These are phyloP conservation scores for Scomber scombrus DNA, from an alignment of 2,113 vertebrate genomes.

Conservation along the genomic window DNA sequence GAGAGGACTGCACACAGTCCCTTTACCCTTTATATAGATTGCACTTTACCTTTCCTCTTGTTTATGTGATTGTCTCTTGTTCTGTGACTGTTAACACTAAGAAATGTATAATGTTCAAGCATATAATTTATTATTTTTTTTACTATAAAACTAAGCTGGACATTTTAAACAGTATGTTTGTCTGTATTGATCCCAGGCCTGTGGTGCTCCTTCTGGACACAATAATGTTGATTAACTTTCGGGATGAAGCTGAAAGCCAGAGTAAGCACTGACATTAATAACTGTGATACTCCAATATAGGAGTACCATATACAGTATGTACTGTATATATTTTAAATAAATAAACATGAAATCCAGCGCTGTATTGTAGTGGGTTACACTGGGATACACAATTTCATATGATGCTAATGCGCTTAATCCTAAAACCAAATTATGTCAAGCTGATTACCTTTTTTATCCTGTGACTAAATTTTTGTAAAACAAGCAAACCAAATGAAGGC, in stretches of 20 bases:
- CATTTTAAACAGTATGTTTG: conserved; percentile 24
- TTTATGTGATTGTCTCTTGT: conserved; percentile 48
- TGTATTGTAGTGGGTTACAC: conserved; percentile 24
- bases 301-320: background rate
- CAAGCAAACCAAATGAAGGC: conserved; percentile 24
- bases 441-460: background rate
- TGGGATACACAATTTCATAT: conserved; percentile 36
- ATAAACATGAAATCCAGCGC: conserved; percentile 19
- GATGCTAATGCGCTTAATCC: conserved; percentile 1
- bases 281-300: conserved; percentile 40
- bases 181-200: conserved; percentile 20
- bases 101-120: conserved; percentile 3
- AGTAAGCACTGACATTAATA: conserved; percentile 42
- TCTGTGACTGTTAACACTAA: conserved; percentile 63
- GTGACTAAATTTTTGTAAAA: conserved; percentile 7
- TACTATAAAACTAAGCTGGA: conserved; percentile 17
- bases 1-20: conserved; percentile 2
- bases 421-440: background rate
- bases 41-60: conserved; percentile 73
- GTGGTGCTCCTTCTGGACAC: background rate
- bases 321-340: conserved; percentile 14
- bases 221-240: background rate
- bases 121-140: conserved; percentile 55
- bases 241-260: background rate
- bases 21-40: conserved; percentile 58